phyloP scores from a whole-genome alignment of 1,140 invertebrate genomes.

The Brachionus sp. region DNA sequence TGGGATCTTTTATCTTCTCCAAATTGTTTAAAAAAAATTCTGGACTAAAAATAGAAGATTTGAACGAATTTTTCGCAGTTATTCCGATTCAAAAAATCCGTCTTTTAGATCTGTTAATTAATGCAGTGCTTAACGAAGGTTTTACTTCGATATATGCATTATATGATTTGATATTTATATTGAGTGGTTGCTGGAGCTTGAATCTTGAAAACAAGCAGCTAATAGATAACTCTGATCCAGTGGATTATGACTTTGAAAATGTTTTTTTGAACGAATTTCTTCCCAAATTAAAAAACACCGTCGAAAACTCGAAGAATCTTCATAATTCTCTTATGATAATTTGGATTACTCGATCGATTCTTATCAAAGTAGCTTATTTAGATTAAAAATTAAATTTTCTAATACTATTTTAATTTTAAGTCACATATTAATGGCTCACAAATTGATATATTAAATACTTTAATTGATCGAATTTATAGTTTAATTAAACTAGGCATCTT shows the following conservation, averaged over 20 bases:
- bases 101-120: conserved; percentile 14
- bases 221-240: background rate
- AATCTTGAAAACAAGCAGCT: background rate
- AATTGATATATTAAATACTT: background rate
- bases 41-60: background rate
- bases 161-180: background rate
- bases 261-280: background rate
- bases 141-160: background rate
- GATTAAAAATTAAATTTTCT: background rate
- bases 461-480: background rate
- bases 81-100: conserved; percentile 7
- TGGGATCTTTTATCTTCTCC: background rate
- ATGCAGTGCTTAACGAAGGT: conserved; percentile 2
- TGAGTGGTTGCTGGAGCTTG: background rate
- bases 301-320: conserved; percentile 1
- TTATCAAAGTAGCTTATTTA: background rate
- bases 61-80: background rate
- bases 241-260: conserved; percentile 18
- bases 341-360: background rate
- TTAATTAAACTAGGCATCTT: background rate
- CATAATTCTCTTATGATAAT: background rate
- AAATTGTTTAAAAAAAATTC: background rate
- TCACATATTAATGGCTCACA: background rate
- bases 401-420: background rate
- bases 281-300: conserved; percentile 8